Evolutionary conservation across 2,113 vertebrate genomes (phyloP).

Genomic region (Panurus biarmicus): DNA sequence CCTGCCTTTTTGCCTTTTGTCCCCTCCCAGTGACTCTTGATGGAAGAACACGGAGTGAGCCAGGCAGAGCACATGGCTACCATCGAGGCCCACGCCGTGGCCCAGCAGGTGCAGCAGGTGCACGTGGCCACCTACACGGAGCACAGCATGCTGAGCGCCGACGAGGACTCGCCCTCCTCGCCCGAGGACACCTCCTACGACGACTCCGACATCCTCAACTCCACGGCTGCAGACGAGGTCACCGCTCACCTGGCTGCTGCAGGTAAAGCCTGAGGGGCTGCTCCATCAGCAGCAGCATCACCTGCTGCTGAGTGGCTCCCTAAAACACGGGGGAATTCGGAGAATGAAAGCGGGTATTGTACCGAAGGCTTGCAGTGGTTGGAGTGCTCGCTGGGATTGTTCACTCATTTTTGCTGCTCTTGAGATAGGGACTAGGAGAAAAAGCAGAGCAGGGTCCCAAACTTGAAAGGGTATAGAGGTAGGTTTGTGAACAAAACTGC

Average conservation of each 20-base stretch:
- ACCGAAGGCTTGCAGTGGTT: too few species aligned
- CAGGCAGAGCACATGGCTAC: constrained; percentile 93
- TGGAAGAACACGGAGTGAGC: constrained; percentile 90
- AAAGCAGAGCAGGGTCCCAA: too few species aligned
- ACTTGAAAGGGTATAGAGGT: too few species aligned
- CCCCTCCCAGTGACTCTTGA: constrained; percentile 63
- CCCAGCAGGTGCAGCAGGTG: constrained; percentile 89
- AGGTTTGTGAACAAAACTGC: too few species aligned
- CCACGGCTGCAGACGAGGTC: constrained; percentile 90
- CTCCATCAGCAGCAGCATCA: too few species aligned
- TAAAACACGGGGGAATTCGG: too few species aligned
- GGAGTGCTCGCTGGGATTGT: too few species aligned
- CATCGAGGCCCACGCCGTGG: constrained; percentile 92
- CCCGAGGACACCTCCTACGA: constrained; percentile 94
- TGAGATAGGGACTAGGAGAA: too few species aligned
- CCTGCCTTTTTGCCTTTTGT: too few species aligned
- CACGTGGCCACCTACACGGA: constrained; percentile 93
- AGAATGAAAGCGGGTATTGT: too few species aligned
- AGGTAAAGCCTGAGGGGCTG: constrained; percentile 63
- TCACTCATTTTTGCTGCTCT: too few species aligned
- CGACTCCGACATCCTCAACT: constrained; percentile 97
- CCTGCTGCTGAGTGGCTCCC: too few species aligned
- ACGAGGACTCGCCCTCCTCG: constrained; percentile 94
- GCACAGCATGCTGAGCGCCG: constrained; percentile 89
- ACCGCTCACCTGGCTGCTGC: constrained; percentile 95